phyloP scores from a whole-genome alignment of 2,113 vertebrate species.

The Phylloscopus trochilus region DNA sequence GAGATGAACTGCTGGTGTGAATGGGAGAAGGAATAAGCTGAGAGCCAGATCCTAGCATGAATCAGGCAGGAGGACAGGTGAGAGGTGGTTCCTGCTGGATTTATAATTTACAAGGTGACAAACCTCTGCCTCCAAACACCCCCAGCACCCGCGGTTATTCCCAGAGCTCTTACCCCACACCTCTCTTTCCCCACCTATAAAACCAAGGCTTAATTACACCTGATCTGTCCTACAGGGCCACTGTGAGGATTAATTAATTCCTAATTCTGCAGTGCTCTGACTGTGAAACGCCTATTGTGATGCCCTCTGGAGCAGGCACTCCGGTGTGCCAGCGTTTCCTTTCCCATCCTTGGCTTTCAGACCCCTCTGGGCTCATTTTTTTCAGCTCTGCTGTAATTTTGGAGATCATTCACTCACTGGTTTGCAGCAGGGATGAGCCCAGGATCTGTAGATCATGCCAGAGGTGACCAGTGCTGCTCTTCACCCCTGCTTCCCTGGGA shows the following conservation, averaged over 20 bases:
- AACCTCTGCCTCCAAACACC: neutral
- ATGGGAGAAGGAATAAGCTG: neutral
- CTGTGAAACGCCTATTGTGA: neutral
- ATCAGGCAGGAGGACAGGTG: neutral
- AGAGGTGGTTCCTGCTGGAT: neutral
- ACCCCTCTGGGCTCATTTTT: neutral
- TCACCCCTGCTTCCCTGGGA: neutral
- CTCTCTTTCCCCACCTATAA: neutral
- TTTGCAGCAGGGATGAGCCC: neutral
- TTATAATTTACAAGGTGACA: rapidly evolving
- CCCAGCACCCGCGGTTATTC: neutral
- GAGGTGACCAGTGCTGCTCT: neutral
- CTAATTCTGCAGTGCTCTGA: neutral
- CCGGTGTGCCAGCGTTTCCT: neutral
- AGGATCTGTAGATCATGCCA: neutral
- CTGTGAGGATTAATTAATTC: neutral
- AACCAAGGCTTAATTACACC: neutral
- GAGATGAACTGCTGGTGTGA: neutral
- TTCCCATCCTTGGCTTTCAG: neutral
- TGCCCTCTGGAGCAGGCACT: neutral
- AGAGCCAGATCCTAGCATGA: neutral
- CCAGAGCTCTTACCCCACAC: neutral
- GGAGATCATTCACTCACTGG: neutral
- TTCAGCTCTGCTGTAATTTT: neutral
- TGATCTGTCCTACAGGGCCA: neutral